phyloP scores from a whole-genome alignment of 2,797 vertebrate species.

The Sphenopsis melanotis region DNA sequence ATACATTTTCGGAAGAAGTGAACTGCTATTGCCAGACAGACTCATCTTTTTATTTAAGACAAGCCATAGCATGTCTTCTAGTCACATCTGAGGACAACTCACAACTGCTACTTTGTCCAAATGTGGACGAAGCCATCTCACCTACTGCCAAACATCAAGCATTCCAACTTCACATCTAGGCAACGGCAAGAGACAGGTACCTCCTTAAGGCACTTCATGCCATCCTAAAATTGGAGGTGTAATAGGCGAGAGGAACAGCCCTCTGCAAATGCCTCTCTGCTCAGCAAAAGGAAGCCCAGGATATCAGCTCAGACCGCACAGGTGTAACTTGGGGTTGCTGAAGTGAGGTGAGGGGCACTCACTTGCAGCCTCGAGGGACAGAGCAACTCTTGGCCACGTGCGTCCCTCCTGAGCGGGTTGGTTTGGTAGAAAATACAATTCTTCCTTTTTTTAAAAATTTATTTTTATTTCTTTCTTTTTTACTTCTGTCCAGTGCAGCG shows the following conservation, averaged over 20 bases:
- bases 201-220: neutral
- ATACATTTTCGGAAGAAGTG: rapidly evolving
- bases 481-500: neutral
- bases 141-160: neutral
- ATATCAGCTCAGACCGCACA: neutral
- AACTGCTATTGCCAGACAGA: neutral
- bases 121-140: neutral
- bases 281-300: neutral
- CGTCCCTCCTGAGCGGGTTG: rapidly evolving
- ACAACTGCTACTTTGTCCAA: neutral
- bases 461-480: rapidly evolving
- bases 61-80: neutral
- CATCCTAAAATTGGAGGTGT: neutral
- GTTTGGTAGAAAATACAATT: rapidly evolving
- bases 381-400: neutral
- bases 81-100: neutral
- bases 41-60: neutral
- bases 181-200: rapidly evolving
- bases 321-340: neutral
- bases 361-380: neutral
- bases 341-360: neutral
- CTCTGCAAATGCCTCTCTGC: neutral
- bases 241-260: neutral
- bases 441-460: rapidly evolving
- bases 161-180: too few species aligned